A percentile compares a stretch with the other conserved stretches of the same genome.
Conservation (phyloP, 2,113 vertebrate genomes). For the Gopherus evgoodei region DNA sequence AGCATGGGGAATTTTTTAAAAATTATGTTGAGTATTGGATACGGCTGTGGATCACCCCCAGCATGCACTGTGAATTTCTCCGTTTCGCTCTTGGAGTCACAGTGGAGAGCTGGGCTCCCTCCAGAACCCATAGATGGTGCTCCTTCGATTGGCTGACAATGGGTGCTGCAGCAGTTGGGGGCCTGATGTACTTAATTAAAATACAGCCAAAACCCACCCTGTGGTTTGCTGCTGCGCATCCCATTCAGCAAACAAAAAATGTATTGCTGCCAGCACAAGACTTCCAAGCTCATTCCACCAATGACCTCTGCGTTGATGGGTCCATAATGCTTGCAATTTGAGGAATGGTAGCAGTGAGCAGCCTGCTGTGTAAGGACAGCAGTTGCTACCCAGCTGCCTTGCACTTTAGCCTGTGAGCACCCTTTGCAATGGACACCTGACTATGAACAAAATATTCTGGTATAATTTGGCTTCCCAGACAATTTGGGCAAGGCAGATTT, state of each 20-base stretch:
- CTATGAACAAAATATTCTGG: background rate
- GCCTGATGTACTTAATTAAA: background rate
- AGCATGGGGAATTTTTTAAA: background rate
- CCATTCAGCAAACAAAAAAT: fast-evolving
- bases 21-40: background rate
- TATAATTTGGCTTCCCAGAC: background rate
- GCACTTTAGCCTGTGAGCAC: background rate
- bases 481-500: background rate
- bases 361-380: fast-evolving
- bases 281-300: background rate
- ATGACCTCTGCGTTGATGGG: fast-evolving
- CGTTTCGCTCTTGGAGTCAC: too few species aligned
- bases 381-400: background rate
- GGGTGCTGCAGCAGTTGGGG: background rate
- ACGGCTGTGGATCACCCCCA: background rate
- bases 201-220: background rate
- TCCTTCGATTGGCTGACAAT: background rate
- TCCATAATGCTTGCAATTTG: fast-evolving
- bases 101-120: too few species aligned
- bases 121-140: background rate
- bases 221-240: fast-evolving
- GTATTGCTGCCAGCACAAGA: background rate
- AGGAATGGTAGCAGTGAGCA: background rate
- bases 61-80: too few species aligned
- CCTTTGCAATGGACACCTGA: background rate